These are phyloP conservation scores for Ceyx melanurus DNA, from an alignment of 2,113 vertebrate species.

Conservation along the genomic window DNA sequence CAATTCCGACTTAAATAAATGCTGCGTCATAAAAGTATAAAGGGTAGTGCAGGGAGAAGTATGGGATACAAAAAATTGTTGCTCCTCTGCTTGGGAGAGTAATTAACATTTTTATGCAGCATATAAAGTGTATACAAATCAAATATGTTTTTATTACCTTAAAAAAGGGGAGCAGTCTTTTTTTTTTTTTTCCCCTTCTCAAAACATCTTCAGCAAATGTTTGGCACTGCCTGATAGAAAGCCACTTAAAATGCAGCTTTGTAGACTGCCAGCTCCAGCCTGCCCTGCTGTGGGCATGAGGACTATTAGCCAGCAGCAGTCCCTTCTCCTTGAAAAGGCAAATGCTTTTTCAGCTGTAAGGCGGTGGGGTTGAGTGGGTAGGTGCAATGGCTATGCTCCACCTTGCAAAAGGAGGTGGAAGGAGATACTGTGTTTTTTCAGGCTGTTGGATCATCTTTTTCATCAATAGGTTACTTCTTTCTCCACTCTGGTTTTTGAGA, in stretches of 20 bases:
- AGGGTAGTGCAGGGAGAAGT: background rate
- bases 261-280: background rate
- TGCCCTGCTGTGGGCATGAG: background rate
- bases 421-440: background rate
- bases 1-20: constrained; percentile 6
- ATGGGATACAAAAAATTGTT: background rate
- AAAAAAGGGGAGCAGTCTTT: background rate
- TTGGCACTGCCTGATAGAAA: constrained; percentile 20
- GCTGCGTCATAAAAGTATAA: constrained; percentile 36
- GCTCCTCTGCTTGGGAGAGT: background rate
- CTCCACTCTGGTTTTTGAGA: background rate
- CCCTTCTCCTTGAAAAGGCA: background rate
- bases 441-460: background rate
- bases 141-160: constrained; percentile 19
- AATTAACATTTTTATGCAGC: constrained; percentile 33
- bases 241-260: constrained; percentile 20
- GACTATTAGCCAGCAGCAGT: background rate
- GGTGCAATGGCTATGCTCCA: background rate
- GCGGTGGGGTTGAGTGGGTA: background rate
- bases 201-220: constrained; percentile 37
- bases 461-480: background rate
- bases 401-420: background rate
- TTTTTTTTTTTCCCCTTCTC: background rate
- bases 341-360: background rate
- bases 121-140: background rate